These are phyloP conservation scores for Alca torda DNA, from an alignment of 2,797 vertebrate genomes.

Conservation along the genomic window DNA sequence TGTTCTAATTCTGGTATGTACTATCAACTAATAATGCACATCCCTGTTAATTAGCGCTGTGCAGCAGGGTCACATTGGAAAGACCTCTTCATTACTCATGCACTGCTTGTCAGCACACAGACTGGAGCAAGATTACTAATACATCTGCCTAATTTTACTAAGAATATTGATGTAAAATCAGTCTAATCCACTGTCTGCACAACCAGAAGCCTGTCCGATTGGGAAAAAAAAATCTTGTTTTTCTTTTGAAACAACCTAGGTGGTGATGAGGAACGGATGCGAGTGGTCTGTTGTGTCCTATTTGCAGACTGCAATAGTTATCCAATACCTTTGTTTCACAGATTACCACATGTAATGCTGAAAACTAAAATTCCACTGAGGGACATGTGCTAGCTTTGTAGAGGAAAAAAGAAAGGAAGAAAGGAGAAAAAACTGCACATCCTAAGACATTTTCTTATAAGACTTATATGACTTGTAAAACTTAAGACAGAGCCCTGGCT, in stretches of 20 bases:
- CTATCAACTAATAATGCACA: constrained; percentile 30
- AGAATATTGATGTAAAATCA: constrained; percentile 48
- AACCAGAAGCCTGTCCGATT: neutral
- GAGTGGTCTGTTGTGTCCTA: neutral
- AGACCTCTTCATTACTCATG: constrained; percentile 65
- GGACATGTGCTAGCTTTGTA: neutral
- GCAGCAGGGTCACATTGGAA: constrained; percentile 31
- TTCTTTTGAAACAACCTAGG: neutral
- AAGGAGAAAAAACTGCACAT: neutral
- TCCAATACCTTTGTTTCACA: neutral
- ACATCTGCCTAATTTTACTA: constrained; percentile 56
- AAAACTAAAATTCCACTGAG: neutral
- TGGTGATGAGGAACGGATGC: neutral
- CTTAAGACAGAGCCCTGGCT: neutral
- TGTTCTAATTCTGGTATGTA: constrained; percentile 15
- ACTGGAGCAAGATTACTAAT: constrained; percentile 55
- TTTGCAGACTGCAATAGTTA: neutral
- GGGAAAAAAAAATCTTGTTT: neutral
- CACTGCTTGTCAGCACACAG: constrained; percentile 56
- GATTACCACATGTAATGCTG: neutral
- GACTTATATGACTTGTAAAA: neutral
- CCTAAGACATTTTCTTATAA: neutral
- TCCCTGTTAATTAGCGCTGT: constrained; percentile 35
- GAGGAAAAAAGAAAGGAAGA: neutral
- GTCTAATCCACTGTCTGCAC: neutral